Evolutionary conservation across 2,113 vertebrate species (phyloP).

Genomic region (Austrofundulus limnaeus): DNA sequence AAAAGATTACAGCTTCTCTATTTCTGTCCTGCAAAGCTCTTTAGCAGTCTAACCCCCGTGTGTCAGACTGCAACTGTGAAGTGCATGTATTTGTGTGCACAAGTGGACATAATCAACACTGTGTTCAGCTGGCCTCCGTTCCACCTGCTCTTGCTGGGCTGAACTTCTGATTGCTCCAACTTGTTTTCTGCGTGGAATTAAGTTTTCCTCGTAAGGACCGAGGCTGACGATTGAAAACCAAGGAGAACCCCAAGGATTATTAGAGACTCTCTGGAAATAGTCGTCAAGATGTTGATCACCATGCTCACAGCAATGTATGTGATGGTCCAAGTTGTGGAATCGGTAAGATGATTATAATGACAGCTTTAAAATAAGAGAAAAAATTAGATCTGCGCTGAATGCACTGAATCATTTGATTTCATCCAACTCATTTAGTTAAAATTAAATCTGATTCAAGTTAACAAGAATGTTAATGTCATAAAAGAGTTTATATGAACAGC

Average conservation of each 20-base stretch:
- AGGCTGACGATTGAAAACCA: constrained; percentile 14
- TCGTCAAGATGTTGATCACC: constrained; percentile 83
- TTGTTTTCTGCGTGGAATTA: constrained; percentile 18
- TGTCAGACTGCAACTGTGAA: constrained; percentile 43
- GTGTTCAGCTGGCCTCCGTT: constrained; percentile 16
- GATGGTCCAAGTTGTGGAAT: constrained; percentile 77
- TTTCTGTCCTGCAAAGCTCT: constrained; percentile 79
- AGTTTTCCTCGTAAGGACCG: constrained; percentile 26
- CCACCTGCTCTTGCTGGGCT: constrained; percentile 1
- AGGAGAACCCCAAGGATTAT: constrained; percentile 31
- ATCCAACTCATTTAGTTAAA: too few relatives aligned
- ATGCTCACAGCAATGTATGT: constrained; percentile 86
- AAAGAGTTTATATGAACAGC: too few relatives aligned
- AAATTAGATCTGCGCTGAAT: not conserved
- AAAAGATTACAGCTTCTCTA: constrained; percentile 78
- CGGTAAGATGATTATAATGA: constrained; percentile 75
- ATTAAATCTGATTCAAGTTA: too few relatives aligned
- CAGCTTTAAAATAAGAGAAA: not conserved
- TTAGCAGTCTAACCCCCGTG: constrained; percentile 70
- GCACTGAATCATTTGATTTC: too few relatives aligned
- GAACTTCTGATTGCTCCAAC: constrained; percentile 23
- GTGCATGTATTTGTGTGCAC: constrained; percentile 18
- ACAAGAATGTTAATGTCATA: too few relatives aligned
- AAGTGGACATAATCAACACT: constrained; percentile 20
- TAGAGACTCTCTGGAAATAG: constrained; percentile 20